A percentile compares a stretch with the other conserved stretches of the same genome.
phyloP scores from a whole-genome alignment of 2,113 vertebrate genomes.

The Boulengeromyrus knoepffleri region DNA sequence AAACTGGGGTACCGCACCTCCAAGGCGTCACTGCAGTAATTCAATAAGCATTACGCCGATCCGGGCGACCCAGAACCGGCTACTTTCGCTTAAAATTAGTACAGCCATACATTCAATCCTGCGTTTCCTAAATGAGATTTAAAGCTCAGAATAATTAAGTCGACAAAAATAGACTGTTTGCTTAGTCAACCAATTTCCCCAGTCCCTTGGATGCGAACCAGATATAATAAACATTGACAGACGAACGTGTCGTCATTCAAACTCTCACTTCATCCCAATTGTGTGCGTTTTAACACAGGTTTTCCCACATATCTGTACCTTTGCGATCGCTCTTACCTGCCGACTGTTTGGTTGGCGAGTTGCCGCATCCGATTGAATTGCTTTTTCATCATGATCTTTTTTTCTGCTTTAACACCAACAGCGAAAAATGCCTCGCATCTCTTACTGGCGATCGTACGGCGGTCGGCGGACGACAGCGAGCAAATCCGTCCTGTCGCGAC shows the following conservation, averaged over 20 bases:
- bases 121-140: neutral
- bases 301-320: neutral
- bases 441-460: slow-evolving; percentile 49
- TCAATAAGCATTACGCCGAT: slow-evolving; percentile 11
- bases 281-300: neutral
- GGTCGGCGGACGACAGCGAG: slow-evolving; percentile 45
- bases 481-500: slow-evolving; percentile 49
- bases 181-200: slow-evolving; percentile 11
- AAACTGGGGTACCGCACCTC: slow-evolving; percentile 8
- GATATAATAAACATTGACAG: neutral
- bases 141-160: neutral
- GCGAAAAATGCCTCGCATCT: slow-evolving; percentile 61
- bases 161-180: neutral
- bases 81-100: neutral
- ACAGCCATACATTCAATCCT: neutral
- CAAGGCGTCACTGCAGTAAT: slow-evolving; percentile 15
- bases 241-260: slow-evolving; percentile 10
- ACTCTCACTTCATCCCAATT: slow-evolving; percentile 13
- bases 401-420: slow-evolving; percentile 49
- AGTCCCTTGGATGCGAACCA: neutral
- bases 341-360: slow-evolving; percentile 91
- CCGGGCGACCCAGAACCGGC: neutral
- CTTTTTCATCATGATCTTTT: slow-evolving; percentile 80
- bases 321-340: slow-evolving; percentile 65
- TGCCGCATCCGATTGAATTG: slow-evolving; percentile 94